A percentile compares a stretch with the other conserved stretches of the same genome.
These are phyloP conservation scores for Sylvia atricapilla DNA, from an alignment of 2,113 vertebrate species.

Conservation along the genomic window DNA sequence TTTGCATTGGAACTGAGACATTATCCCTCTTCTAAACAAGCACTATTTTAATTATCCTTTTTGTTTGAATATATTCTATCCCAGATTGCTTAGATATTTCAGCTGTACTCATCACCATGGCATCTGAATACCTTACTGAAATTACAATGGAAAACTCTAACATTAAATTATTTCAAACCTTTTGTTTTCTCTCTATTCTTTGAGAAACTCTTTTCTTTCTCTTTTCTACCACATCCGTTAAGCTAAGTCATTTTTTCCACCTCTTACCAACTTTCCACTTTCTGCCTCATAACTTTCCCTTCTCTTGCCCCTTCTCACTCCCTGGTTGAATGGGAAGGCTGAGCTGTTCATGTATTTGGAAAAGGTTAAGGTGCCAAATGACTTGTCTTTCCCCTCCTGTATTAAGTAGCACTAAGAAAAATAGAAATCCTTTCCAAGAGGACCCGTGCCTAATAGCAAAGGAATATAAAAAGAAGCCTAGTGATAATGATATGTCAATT, in stretches of 20 bases:
- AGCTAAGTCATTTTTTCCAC: neutral
- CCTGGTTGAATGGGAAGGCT: neutral
- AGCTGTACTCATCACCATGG: constrained; percentile 9
- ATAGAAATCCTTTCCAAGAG: neutral
- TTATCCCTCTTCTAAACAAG: constrained; percentile 63
- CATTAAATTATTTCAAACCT: neutral
- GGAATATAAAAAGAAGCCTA: constrained; percentile 9
- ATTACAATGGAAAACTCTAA: neutral
- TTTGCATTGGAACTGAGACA: constrained; percentile 68
- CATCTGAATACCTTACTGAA: constrained; percentile 14
- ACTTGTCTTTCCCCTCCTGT: neutral
- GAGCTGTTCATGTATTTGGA: constrained; percentile 7
- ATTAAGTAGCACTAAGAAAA: neutral
- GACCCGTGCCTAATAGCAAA: neutral
- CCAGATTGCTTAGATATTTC: constrained; percentile 14
- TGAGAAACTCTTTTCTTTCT: neutral
- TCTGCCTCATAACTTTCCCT: constrained; percentile 12
- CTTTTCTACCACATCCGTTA: neutral
- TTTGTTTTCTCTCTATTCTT: neutral
- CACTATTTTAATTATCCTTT: constrained; percentile 60
- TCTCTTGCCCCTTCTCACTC: neutral
- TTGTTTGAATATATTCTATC: constrained; percentile 57
- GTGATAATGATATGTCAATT: neutral
- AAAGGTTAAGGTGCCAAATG: constrained; percentile 30
- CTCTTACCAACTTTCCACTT: neutral